Percentiles rank a stretch among this genome's conserved stretches.
Evolutionary conservation across 2,797 vertebrate species (phyloP).

Genomic region (Chloroceryle amazona): DNA sequence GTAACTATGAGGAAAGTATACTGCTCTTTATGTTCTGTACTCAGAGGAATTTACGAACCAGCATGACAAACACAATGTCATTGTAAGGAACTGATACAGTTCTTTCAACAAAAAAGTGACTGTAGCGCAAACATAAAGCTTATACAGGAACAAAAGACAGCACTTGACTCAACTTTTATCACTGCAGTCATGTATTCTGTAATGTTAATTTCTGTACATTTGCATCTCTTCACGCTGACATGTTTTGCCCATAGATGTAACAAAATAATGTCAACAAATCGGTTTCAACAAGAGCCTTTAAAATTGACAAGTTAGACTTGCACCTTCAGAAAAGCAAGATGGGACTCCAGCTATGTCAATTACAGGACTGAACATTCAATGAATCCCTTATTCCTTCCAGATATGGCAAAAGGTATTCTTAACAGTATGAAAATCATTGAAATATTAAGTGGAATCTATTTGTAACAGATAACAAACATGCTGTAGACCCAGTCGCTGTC

Average conservation of each 20-base stretch:
- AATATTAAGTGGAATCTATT: background rate
- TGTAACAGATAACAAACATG: background rate
- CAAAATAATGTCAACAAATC: background rate
- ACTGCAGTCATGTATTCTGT: background rate
- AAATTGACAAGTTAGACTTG: too few species aligned
- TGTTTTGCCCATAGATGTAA: background rate
- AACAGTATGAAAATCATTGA: background rate
- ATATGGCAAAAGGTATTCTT: background rate
- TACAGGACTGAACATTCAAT: background rate
- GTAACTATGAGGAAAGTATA: background rate
- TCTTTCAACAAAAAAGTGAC: background rate
- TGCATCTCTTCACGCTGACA: background rate
- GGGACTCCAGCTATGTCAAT: background rate
- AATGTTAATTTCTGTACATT: background rate
- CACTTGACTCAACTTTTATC: background rate
- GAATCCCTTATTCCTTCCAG: background rate
- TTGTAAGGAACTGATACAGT: background rate
- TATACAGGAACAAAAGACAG: background rate
- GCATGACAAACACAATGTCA: conserved; percentile 1
- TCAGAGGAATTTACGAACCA: conserved; percentile 6
- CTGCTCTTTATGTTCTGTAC: background rate
- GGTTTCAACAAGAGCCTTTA: background rate
- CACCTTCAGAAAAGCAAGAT: background rate
- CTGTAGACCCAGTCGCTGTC: background rate
- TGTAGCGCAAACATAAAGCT: background rate